These are phyloP conservation scores for Erpornis zantholeuca DNA, from an alignment of 2,113 vertebrate species.

Conservation along the genomic window DNA sequence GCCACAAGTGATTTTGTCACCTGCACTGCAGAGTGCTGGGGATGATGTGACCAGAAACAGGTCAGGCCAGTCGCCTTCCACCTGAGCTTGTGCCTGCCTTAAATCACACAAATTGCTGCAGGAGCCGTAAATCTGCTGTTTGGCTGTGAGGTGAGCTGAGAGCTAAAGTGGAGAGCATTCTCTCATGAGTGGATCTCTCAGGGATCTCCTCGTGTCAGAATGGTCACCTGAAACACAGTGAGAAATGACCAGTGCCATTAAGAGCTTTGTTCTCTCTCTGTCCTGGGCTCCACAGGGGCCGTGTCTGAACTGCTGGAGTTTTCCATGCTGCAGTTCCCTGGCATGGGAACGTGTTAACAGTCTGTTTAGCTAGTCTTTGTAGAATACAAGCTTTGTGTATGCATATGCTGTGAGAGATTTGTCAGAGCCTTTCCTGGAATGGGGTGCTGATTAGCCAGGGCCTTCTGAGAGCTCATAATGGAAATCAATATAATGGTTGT, in stretches of 20 bases:
- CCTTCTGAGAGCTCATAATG: background rate
- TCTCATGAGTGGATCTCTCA: background rate
- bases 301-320: background rate
- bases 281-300: accelerated
- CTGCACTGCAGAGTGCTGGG: background rate
- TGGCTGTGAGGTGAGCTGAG: background rate
- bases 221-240: background rate
- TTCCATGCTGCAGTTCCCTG: background rate
- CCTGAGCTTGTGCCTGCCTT: background rate
- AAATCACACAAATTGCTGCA: background rate
- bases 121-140: background rate
- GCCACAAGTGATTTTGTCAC: background rate
- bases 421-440: constrained; percentile 24
- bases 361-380: background rate
- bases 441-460: constrained; percentile 44
- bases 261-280: background rate
- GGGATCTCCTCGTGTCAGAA: background rate
- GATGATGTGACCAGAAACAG: background rate
- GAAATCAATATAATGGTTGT: constrained; percentile 43
- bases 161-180: background rate
- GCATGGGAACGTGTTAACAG: background rate
- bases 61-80: background rate
- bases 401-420: constrained; percentile 17
- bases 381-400: background rate
- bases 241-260: background rate